Percentiles rank a stretch among this genome's conserved stretches.
phyloP scores from a whole-genome alignment of 2,888 invertebrate species.

The Troides oblongomaculatus region DNA sequence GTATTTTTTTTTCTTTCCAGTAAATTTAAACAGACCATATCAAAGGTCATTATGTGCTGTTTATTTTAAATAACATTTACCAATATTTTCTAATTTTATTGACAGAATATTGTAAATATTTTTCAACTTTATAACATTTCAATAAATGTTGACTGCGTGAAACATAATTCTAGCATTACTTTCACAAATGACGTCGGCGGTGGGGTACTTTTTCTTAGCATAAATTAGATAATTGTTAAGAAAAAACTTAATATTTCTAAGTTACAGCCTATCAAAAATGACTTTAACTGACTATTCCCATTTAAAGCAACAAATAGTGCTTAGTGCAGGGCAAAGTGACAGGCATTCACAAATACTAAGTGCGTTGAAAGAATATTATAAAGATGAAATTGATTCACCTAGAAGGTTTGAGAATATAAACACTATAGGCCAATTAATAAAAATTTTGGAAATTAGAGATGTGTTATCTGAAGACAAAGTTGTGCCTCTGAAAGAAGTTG shows the following conservation, averaged over 20 bases:
- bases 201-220: not conserved
- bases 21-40: not conserved
- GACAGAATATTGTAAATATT: not conserved
- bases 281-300: conserved; percentile 55
- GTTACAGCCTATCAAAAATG: conserved; percentile 43
- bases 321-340: conserved; percentile 49
- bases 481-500: conserved; percentile 57
- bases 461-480: conserved; percentile 61
- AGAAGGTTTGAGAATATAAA: conserved; percentile 61
- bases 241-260: not conserved
- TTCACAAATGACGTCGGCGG: not conserved
- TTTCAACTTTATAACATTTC: not conserved
- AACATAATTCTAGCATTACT: not conserved
- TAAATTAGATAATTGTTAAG: not conserved
- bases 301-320: conserved; percentile 52
- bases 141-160: conserved; percentile 1
- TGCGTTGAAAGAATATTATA: conserved; percentile 57
- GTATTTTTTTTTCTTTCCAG: not conserved
- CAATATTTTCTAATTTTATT: not conserved
- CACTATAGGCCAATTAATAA: conserved; percentile 55
- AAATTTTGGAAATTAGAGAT: conserved; percentile 61
- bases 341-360: conserved; percentile 49
- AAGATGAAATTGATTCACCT: conserved; percentile 61
- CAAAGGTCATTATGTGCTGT: not conserved
- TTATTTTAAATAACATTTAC: not conserved